Base-by-base conservation (phyloP, 92 coral and sea anemone species). In the Diadumene lineata region DNA sequence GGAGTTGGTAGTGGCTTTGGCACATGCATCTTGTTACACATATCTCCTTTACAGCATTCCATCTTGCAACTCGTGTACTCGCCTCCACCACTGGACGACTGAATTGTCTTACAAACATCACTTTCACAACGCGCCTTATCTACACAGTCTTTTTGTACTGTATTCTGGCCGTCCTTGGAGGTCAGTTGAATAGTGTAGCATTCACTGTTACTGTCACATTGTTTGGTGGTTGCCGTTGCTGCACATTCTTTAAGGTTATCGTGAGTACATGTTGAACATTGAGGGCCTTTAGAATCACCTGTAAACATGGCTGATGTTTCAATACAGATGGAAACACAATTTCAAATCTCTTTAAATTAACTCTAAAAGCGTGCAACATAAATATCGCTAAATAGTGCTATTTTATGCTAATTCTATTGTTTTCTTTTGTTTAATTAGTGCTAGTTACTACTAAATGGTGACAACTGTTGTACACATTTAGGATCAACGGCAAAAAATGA, bases 161-260 rank as follows among this genome's bases (percentile, higher is more conserved):
- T 70, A 34, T 1, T 51, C 48, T 53, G 43, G 9, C 75, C 64
- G 0, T 23, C 75, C n/a, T 34, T 28, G 43, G 1, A 7, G 6
- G 60, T 21, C 38, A 70, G 28, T 18, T 70, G 75, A 11, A 70
- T 34, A 1, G 75, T 70, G 64, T 70, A 70, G n/a, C 75, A 70
- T 18, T 30, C 21, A 21, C 53, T 56, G 9, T 10, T 17, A 7
- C 61, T 29, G 38, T 50, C 62, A 9, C 75, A 70, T 27, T 70
- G 48, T 17, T 24, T 29, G 30, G 19, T 61, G 3, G 31, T 56
- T 43, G 46, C 63, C 11, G 16, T 23, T 11, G 13, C 34, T 21
- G 63, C 50, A 25, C 77, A 72, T 23, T 61, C 34, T 0, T 2
- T 25, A 27, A 56, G 66, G 56, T 9, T 29, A 1, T 56, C 31